A percentile compares a stretch with the other conserved stretches of the same genome.
These are phyloP conservation scores for Diabrotica virgifera DNA, from an alignment of 1,140 invertebrate species.

Conservation along the genomic window DNA sequence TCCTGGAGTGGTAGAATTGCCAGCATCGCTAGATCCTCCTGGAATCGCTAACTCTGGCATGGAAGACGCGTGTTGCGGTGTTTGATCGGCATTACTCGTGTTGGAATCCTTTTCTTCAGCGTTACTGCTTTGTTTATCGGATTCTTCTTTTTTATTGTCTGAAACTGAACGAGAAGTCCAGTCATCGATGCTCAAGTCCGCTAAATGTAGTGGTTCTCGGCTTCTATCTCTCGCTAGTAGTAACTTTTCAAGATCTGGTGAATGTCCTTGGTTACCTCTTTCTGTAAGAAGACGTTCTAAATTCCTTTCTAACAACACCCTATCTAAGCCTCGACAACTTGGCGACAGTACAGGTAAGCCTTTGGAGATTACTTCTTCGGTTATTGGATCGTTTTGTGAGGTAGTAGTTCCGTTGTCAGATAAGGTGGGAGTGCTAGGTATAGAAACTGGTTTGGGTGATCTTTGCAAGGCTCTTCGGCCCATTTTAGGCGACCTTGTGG, in stretches of 20 bases:
- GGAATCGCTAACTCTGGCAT: slow-evolving; percentile 61
- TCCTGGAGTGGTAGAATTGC: slow-evolving; percentile 36
- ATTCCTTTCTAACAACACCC: slow-evolving; percentile 60
- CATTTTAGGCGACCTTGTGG: slow-evolving; percentile 56
- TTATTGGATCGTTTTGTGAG: slow-evolving; percentile 21
- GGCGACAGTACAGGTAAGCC: slow-evolving; percentile 39
- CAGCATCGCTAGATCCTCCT: slow-evolving; percentile 29
- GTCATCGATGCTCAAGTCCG: slow-evolving; percentile 52
- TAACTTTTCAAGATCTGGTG: slow-evolving; percentile 51
- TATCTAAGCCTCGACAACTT: slow-evolving; percentile 53
- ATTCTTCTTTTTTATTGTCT: slow-evolving; percentile 35
- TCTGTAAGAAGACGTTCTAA: slow-evolving; percentile 55
- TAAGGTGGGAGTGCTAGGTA: slow-evolving; percentile 45
- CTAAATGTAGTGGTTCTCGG: slow-evolving; percentile 58
- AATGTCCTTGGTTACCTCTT: slow-evolving; percentile 31
- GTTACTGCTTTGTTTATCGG: slow-evolving; percentile 26
- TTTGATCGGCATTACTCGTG: slow-evolving; percentile 22
- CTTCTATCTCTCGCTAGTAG: slow-evolving; percentile 57
- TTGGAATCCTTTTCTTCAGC: slow-evolving; percentile 25
- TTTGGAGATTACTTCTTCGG: slow-evolving; percentile 43
- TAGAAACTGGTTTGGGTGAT: slow-evolving; percentile 43
- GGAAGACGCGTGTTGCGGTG: slow-evolving; percentile 57
- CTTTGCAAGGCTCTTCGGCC: slow-evolving; percentile 53
- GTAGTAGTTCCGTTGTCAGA: slow-evolving; percentile 30
- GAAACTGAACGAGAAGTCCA: slow-evolving; percentile 44